Evolutionary conservation across 2,888 invertebrate genomes (phyloP), one percentile per base, ranked within the genome.

Genomic region (Cylindroiulus punctatus): DNA sequence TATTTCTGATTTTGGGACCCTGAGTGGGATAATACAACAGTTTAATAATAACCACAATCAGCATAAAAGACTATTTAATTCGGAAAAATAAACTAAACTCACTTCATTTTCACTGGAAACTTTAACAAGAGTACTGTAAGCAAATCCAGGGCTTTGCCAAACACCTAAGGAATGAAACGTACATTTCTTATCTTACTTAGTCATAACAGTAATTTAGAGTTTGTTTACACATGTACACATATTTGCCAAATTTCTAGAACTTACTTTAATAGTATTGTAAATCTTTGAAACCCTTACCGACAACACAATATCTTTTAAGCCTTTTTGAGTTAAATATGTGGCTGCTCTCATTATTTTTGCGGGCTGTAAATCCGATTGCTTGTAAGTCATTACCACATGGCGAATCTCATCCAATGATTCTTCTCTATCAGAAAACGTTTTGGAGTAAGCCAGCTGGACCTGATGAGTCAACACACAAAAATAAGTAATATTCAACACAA

Each of bases 381-480:
- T 92, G 90, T 81, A 94, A 89, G 88, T 93, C 92, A 86, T 93
- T 92, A 87, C 19, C 81, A 88, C 87, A n/a, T 40, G 65, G 89
- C 93, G 93, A 81, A 97, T 91, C 26, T 94, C 93, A 88, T 94
- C 93, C n/a, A 97, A 91, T 0, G 96, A 96, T 89, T 96, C 96
- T 90, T 97, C 97, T 90, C 97, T 96, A 90, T 97, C 96, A 83
- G 96, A 93, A 91, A 95, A 97, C 90, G 96, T 96, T 89, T 97
- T 96, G 7, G 96, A 96, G 91, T 96, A 97, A 91, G 96, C 96
- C 90, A 96, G 95, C 91, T 97, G 97, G 1, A 97, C 95, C 95
- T 95, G 89, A 32, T 52, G n/a, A 19, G 10, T 32, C 32, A 85
- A 12, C 40, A 81, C 81, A 81, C 3, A 81, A 83, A 81, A 30